Conservation (phyloP, 2,113 vertebrate species). For the Pelodiscus sinensis region DNA sequence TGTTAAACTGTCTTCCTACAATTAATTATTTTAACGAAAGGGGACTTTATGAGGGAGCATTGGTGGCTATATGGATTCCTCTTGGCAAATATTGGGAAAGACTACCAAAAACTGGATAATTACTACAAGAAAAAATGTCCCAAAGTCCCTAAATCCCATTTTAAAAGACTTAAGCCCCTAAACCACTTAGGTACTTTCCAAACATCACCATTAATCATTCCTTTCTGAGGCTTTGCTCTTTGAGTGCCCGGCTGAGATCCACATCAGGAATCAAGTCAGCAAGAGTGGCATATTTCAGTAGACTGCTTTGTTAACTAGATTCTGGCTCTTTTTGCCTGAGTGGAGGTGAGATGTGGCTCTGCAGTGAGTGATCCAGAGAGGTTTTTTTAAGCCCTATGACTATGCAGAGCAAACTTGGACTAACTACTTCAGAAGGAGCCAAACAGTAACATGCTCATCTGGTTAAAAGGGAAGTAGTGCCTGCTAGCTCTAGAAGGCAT, state of each 20-base stretch:
- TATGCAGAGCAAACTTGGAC: neutral
- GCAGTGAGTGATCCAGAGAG: neutral
- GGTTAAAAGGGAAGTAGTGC: neutral
- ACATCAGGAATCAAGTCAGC: neutral
- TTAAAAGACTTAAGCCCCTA: constrained; percentile 27
- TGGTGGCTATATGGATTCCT: neutral
- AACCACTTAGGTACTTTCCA: neutral
- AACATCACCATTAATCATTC: neutral
- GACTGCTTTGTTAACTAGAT: neutral
- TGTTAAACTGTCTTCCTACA: neutral
- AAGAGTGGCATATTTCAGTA: neutral
- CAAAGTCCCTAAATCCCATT: constrained; percentile 42
- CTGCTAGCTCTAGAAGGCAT: neutral
- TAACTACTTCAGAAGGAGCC: neutral
- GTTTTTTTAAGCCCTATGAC: neutral
- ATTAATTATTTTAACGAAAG: neutral
- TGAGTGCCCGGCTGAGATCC: constrained; percentile 25
- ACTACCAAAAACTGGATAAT: constrained; percentile 48
- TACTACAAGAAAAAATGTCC: constrained; percentile 20
- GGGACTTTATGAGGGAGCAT: neutral
- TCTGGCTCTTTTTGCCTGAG: neutral
- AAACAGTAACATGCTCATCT: neutral
- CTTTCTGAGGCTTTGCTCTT: neutral
- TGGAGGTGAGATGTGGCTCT: neutral
- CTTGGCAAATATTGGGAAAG: constrained; percentile 34